These are phyloP conservation scores for Caenorhabditis japonica DNA, from an alignment of 2,888 invertebrate species.

Conservation along the genomic window DNA sequence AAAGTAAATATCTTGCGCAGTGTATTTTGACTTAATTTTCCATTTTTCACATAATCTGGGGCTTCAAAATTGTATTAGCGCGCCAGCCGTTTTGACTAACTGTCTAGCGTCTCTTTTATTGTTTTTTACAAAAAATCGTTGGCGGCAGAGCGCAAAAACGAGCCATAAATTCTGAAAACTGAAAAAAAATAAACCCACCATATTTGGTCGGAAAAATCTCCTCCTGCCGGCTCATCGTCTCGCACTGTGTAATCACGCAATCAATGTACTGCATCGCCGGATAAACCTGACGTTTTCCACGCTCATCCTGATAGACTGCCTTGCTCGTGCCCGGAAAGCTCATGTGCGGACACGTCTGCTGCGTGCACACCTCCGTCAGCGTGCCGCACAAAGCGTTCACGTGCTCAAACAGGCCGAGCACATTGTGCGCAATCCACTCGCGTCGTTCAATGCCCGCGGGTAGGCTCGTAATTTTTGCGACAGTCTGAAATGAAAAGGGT, in stretches of 20 bases:
- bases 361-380: constrained; percentile 97
- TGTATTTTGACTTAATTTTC: too few species aligned
- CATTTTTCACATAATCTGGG: too few species aligned
- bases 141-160: too few species aligned
- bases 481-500: constrained; percentile 77
- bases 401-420: constrained; percentile 88
- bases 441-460: constrained; percentile 96
- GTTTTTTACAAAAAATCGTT: neutral
- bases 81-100: too few species aligned
- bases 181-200: constrained; percentile 52
- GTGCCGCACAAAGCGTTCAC: constrained; percentile 98
- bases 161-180: too few species aligned
- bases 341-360: constrained; percentile 95
- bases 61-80: too few species aligned
- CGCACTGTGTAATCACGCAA: constrained; percentile 73
- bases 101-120: too few species aligned
- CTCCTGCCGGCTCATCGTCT: constrained; percentile 70
- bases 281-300: constrained; percentile 71
- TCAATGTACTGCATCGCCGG: constrained; percentile 75
- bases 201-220: constrained; percentile 75
- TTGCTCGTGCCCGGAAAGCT: constrained; percentile 85
- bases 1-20: too few species aligned
- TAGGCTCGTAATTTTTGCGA: constrained; percentile 92
- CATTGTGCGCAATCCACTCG: constrained; percentile 98
- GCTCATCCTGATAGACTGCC: constrained; percentile 72